A percentile compares a stretch with the other conserved stretches of the same genome.
Evolutionary conservation across 2,113 vertebrate genomes (phyloP).

Genomic region (Ceyx melanurus): DNA sequence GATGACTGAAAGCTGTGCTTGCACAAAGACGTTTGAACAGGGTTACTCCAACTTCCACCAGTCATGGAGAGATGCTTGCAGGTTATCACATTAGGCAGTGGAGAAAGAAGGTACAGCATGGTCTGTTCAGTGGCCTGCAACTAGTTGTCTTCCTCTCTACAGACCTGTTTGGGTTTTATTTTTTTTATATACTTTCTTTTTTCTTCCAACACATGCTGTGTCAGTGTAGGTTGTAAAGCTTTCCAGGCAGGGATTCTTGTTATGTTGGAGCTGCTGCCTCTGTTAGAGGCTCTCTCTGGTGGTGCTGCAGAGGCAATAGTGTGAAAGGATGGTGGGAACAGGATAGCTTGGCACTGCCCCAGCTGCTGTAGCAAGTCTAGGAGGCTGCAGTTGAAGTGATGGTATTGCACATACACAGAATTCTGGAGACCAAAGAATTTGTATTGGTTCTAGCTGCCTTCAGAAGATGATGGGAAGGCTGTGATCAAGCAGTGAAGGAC

Average conservation of each 20-base stretch:
- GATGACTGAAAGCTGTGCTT: background rate
- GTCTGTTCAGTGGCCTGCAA: background rate
- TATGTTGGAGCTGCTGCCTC: background rate
- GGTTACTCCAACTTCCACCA: background rate
- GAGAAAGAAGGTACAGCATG: background rate
- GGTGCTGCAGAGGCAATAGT: background rate
- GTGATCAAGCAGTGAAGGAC: background rate
- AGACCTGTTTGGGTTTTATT: background rate
- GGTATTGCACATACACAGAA: background rate
- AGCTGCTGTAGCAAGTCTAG: background rate
- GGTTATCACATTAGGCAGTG: background rate
- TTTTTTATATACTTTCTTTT: background rate
- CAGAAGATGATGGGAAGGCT: background rate
- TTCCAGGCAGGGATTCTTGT: background rate
- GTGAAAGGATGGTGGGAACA: fast-evolving
- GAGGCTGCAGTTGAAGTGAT: background rate
- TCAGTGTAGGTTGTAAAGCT: background rate
- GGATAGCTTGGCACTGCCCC: background rate
- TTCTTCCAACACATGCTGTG: background rate
- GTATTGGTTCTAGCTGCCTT: background rate
- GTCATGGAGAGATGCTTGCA: background rate
- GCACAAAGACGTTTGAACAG: background rate
- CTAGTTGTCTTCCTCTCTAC: background rate
- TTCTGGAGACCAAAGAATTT: background rate
- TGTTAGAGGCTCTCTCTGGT: background rate